Percentiles rank a stretch among this genome's conserved stretches.
These are phyloP conservation scores for Knipowitschia caucasica DNA, from an alignment of 2,797 vertebrate genomes.

Conservation along the genomic window DNA sequence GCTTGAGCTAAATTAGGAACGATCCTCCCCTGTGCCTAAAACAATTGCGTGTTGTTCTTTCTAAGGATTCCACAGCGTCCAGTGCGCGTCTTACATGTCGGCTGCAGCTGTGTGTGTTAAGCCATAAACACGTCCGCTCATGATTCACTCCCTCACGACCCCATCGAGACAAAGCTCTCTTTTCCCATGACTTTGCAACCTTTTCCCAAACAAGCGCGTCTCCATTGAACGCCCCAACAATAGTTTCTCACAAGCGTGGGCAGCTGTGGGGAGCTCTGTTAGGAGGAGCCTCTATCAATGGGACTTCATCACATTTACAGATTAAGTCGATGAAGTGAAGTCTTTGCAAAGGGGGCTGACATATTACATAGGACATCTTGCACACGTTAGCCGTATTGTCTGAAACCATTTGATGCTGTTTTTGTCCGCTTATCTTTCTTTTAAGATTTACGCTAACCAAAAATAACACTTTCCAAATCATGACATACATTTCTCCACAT, in stretches of 20 bases:
- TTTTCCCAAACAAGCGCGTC: conserved; percentile 83
- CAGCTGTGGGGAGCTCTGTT: conserved; percentile 68
- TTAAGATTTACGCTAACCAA: too few relatives aligned
- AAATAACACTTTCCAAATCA: not conserved
- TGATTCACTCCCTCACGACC: conserved; percentile 72
- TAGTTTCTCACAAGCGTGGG: conserved; percentile 82
- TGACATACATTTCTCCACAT: too few relatives aligned
- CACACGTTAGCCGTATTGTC: not conserved
- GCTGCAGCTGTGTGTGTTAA: conserved; percentile 75
- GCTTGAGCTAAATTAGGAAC: conserved; percentile 52
- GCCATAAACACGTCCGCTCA: conserved; percentile 77
- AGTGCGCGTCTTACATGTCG: conserved; percentile 36
- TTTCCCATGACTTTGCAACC: conserved; percentile 91
- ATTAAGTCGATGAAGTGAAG: not conserved
- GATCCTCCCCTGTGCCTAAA: conserved; percentile 32
- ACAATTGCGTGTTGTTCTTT: conserved; percentile 40
- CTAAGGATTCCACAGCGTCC: conserved; percentile 51
- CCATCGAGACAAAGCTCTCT: conserved; percentile 73
- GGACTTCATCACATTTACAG: conserved; percentile 41
- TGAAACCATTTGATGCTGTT: not conserved
- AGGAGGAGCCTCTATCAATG: conserved; percentile 58
- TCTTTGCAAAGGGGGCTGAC: not conserved
- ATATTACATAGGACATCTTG: not conserved
- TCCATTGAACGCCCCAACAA: conserved; percentile 77
- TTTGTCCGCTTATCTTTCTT: too few relatives aligned